Conservation (phyloP, 1,140 invertebrate genomes). For the Eupristina koningsbergeri region DNA sequence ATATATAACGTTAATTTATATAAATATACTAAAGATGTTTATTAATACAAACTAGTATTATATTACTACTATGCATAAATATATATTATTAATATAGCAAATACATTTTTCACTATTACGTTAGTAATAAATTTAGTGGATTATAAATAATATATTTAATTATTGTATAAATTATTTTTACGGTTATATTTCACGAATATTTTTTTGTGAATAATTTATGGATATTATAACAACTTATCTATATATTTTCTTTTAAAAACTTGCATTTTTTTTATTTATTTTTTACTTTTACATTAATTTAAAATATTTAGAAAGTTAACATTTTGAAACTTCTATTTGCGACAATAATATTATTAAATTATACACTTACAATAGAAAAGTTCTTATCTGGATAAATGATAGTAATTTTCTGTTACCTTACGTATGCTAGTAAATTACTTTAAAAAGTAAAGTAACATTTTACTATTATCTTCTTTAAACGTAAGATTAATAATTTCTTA, state of each 20-base stretch:
- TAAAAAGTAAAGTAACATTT: neutral
- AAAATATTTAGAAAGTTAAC: neutral
- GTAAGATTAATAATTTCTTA: neutral
- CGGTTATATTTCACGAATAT: neutral
- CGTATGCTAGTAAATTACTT: neutral
- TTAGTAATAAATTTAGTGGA: too few relatives aligned
- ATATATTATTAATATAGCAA: too few relatives aligned
- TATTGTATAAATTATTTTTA: neutral
- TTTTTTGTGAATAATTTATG: neutral
- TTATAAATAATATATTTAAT: neutral
- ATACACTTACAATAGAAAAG: neutral
- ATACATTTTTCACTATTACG: too few relatives aligned
- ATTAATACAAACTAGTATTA: too few relatives aligned
- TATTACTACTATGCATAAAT: too few relatives aligned
- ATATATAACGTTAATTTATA: neutral
- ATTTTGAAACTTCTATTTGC: neutral
- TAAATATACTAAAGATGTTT: neutral
- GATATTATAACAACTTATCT: neutral
- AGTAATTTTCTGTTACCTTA: neutral
- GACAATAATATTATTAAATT: neutral
- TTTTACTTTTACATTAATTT: neutral
- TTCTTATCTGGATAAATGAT: neutral
- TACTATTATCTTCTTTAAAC: neutral
- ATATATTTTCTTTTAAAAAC: neutral
- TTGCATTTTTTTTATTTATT: neutral